These are phyloP conservation scores for Temnothorax unifasciatus DNA, from an alignment of 2,888 invertebrate genomes.

Conservation along the genomic window DNA sequence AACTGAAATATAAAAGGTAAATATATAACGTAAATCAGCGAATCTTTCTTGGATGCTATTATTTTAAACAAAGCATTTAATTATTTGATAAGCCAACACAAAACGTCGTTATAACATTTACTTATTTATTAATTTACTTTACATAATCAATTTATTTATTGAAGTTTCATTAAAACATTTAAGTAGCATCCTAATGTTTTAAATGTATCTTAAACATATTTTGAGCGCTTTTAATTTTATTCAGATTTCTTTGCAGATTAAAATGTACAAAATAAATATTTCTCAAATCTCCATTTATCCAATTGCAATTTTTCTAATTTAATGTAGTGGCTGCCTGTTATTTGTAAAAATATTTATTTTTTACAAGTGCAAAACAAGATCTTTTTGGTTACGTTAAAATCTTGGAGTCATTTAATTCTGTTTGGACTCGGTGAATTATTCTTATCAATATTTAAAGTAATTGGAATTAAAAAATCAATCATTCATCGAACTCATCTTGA, in stretches of 20 bases:
- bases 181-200: not conserved
- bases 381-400: not conserved
- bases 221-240: not conserved
- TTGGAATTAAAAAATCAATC: not conserved
- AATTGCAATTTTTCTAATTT: not conserved
- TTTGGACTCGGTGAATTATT: not conserved
- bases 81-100: not conserved
- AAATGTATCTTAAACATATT: not conserved
- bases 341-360: conserved; percentile 2
- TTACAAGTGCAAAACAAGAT: not conserved
- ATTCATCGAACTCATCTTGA: not conserved
- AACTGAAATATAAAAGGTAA: not conserved
- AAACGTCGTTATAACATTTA: not conserved
- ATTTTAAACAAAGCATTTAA: not conserved
- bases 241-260: not conserved
- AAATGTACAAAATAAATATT: not conserved
- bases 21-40: not conserved
- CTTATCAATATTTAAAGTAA: not conserved
- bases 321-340: not conserved
- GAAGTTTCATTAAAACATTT: not conserved
- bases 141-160: not conserved
- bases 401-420: not conserved
- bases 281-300: not conserved
- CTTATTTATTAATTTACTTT: not conserved
- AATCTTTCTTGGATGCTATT: not conserved